Evolutionary conservation across 1,140 invertebrate genomes (phyloP), one percentile per base, ranked within the genome.

Genomic region (Zaprionus capensis): DNA sequence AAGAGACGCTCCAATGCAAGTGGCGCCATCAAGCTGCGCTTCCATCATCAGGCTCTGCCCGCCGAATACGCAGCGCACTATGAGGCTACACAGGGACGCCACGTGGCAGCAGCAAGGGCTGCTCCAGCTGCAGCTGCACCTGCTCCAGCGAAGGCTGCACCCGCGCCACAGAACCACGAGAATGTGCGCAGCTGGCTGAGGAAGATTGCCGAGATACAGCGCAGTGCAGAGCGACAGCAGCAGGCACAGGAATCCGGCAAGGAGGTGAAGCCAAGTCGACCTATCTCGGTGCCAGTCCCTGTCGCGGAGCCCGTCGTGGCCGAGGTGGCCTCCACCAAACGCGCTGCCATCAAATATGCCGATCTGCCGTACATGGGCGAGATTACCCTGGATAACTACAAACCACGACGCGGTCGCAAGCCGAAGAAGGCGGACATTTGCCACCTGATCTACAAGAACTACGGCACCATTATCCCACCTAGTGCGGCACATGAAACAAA

Each of bases 391-490:
- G 97, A 97, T 88, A 97, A 97, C 92, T 96, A 96, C 12, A 96
- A 97, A 80, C 97, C 97, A 0, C 92, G 97, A 34, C 94, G 97
- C 72, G 97, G 97, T 0, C 93, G 97, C 12, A 98, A 98, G 78
- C 97, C 97, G 1, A 98, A 98, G 81, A 98, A 97, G 83, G 97
- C 97, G 0, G 97, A 98, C 85, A 97, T 98, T 71, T 98, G 97
- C 78, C 97, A 97, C 82, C 93, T 98, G n/a, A 97, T 98, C 78
- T 97, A 97, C 85, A 97, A 97, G 80, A 97, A 97, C 88, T 97
- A 97, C 81, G 97, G 97, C 0, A 97, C 96, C 0, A 96, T 97
- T n/a, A 94, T 97, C n/a, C 41, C 41, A 24, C 96, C 96, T 0
- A 51, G 51, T 1, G 44, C 72, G 20, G 36, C 72, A 17, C 56